These are phyloP conservation scores for Trachops cirrhosus DNA, from an alignment of 2,797 vertebrate genomes.

Conservation along the genomic window DNA sequence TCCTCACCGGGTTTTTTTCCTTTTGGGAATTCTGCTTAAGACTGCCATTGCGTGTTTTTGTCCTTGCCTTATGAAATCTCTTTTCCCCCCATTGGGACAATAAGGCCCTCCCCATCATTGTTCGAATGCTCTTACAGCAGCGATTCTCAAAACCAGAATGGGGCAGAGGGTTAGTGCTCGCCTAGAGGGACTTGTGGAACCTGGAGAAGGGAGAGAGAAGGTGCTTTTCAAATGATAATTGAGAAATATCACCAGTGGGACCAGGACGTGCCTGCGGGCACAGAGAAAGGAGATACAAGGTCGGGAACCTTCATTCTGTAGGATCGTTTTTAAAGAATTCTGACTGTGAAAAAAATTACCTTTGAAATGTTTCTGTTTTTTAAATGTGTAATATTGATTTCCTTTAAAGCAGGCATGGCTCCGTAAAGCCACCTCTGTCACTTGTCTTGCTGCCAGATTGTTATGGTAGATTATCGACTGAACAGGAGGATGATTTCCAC, in stretches of 20 bases:
- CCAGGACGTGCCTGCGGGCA: background rate
- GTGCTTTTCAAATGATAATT: background rate
- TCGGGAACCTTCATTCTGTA: background rate
- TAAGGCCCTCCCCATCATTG: background rate
- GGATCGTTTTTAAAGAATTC: background rate
- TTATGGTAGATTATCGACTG: background rate
- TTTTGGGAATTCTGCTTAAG: background rate
- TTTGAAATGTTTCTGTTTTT: constrained; percentile 27
- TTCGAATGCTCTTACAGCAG: background rate
- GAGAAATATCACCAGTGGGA: background rate
- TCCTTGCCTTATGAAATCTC: background rate
- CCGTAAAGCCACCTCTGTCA: background rate
- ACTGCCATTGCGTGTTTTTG: background rate
- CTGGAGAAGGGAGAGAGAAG: background rate
- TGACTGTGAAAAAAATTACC: background rate
- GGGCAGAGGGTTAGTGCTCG: background rate
- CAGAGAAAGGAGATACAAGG: background rate
- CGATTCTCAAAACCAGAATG: background rate
- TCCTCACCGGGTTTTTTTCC: background rate
- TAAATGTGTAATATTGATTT: background rate
- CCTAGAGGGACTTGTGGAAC: background rate
- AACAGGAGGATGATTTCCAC: background rate
- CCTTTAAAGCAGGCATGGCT: background rate
- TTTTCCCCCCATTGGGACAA: background rate
- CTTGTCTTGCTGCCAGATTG: background rate